These are phyloP conservation scores for Hypselothyrea guttata DNA, from an alignment of 2,888 invertebrate genomes.

Conservation along the genomic window DNA sequence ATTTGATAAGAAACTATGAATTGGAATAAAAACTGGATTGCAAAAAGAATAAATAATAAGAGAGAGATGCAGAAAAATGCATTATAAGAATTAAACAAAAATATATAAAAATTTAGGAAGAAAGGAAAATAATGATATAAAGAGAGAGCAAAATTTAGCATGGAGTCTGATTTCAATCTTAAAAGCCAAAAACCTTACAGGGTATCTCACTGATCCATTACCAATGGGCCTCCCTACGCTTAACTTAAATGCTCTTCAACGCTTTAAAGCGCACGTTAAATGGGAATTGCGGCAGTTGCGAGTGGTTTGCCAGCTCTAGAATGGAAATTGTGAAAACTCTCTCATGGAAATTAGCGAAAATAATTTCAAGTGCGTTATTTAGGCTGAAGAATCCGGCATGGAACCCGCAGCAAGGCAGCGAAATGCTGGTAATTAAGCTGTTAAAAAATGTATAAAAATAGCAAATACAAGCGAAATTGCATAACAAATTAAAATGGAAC, in stretches of 20 bases:
- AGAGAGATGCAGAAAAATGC: too few species aligned
- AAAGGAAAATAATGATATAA: too few species aligned
- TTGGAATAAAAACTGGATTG: too few species aligned
- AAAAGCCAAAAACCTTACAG: too few species aligned
- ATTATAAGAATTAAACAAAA: too few species aligned
- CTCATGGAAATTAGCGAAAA: slow-evolving; percentile 53
- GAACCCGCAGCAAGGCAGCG: slow-evolving; percentile 30
- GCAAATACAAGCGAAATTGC: slow-evolving; percentile 31
- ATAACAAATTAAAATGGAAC: slow-evolving; percentile 69
- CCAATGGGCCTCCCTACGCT: background rate
- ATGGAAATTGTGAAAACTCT: background rate
- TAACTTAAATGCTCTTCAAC: background rate
- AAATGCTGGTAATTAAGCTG: slow-evolving; percentile 73
- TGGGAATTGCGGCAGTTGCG: slow-evolving; percentile 12
- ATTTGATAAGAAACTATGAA: too few species aligned
- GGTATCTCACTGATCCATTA: background rate
- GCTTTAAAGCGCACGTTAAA: slow-evolving; percentile 11
- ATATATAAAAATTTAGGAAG: too few species aligned
- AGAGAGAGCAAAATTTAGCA: too few species aligned
- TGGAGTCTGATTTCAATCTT: too few species aligned
- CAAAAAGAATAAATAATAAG: too few species aligned
- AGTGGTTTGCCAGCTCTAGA: slow-evolving; percentile 2
- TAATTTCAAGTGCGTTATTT: slow-evolving; percentile 42
- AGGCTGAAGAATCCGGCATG: background rate
- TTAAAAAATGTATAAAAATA: slow-evolving; percentile 18